Conservation (phyloP, 2,888 invertebrate species). For the Lasioglossum zephyrum region DNA sequence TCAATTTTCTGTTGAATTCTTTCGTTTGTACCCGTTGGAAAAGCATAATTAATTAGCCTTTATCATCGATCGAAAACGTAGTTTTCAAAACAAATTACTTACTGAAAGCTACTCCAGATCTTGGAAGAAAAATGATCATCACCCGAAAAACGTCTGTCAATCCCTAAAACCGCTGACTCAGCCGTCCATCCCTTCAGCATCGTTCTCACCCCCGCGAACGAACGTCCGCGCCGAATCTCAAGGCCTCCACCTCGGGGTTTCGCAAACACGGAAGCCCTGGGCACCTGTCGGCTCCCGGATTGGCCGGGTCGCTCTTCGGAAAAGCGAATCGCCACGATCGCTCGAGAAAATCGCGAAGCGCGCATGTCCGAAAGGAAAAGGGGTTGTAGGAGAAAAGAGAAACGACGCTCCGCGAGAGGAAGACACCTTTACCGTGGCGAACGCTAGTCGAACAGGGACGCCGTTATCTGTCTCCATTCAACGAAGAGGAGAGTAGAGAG, state of each 20-base stretch:
- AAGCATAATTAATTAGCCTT: no score
- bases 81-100: background rate
- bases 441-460: background rate
- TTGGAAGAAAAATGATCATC: background rate
- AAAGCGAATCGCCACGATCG: background rate
- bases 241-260: slow-evolving; percentile 27
- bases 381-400: background rate
- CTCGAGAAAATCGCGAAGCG: background rate
- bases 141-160: background rate
- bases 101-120: no score
- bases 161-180: background rate
- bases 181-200: background rate
- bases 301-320: background rate
- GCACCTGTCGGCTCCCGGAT: slow-evolving; percentile 7
- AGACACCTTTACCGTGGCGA: background rate
- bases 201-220: background rate
- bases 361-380: slow-evolving; percentile 13
- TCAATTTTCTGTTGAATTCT: no score
- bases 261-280: slow-evolving; percentile 38
- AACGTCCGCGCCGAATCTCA: background rate
- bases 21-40: no score
- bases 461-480: background rate
- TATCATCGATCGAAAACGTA: no score
- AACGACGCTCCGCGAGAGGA: background rate
- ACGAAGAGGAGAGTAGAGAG: background rate